These are phyloP conservation scores for Laothoe populi DNA, from an alignment of 2,888 invertebrate genomes.

Conservation along the genomic window DNA sequence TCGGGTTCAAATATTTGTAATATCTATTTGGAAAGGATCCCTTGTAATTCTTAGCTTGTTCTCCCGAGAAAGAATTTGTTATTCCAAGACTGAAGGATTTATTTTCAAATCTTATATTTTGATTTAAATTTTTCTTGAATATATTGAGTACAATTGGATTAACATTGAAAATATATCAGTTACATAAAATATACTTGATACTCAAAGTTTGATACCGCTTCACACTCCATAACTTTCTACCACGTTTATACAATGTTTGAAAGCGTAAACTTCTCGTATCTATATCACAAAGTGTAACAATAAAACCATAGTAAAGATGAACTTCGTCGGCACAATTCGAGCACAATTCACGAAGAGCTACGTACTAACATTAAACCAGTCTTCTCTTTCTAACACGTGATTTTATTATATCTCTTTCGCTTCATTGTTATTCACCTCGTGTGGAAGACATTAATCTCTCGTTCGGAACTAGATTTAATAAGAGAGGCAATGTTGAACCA, in stretches of 20 bases:
- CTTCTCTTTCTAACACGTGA: slow-evolving; percentile 6
- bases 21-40: neutral
- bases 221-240: slow-evolving; percentile 4
- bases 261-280: neutral
- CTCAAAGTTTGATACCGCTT: neutral
- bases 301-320: slow-evolving; percentile 18
- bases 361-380: neutral
- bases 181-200: neutral
- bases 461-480: slow-evolving; percentile 35
- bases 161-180: neutral
- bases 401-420: neutral
- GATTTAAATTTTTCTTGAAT: neutral
- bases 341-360: slow-evolving; percentile 17
- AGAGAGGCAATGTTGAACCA: slow-evolving; percentile 27
- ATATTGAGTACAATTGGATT: neutral
- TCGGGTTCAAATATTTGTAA: neutral
- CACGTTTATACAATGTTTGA: slow-evolving; percentile 7
- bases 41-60: neutral
- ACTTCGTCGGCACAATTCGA: slow-evolving; percentile 9
- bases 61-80: neutral
- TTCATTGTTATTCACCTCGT: slow-evolving; percentile 30
- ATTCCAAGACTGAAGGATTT: neutral
- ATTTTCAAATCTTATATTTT: neutral
- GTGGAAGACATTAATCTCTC: slow-evolving; percentile 34
- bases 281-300: slow-evolving; percentile 1